Conservation (phyloP, 2,888 invertebrate genomes). For the Ferdinandea cuprea region DNA sequence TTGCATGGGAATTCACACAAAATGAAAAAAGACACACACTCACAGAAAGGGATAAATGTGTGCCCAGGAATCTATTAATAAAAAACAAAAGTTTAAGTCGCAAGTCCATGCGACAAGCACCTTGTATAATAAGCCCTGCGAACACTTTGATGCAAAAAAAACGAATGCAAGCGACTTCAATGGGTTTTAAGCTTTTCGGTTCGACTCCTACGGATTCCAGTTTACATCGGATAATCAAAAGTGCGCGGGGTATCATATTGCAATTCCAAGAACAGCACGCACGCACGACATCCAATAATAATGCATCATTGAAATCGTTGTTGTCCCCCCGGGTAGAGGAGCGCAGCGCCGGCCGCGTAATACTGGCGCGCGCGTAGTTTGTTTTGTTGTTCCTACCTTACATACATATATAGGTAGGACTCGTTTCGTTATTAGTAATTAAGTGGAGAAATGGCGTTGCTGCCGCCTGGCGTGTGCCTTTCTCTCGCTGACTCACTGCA, state of each 20-base stretch:
- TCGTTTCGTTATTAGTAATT: conserved; percentile 73
- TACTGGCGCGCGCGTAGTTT: conserved; percentile 64
- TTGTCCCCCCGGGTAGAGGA: conserved; percentile 27
- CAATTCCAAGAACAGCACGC: conserved; percentile 70
- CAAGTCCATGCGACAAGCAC: conserved; percentile 1
- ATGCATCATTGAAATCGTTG: conserved; percentile 65
- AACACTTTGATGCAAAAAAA: conserved; percentile 1
- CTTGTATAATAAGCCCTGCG: conserved; percentile 31
- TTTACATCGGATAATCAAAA: conserved; percentile 20
- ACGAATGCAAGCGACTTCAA: conserved; percentile 29
- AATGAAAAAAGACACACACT: neutral
- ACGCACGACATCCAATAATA: conserved; percentile 72
- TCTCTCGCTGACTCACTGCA: conserved; percentile 70
- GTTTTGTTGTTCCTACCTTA: too few relatives aligned
- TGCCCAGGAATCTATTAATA: conserved; percentile 66
- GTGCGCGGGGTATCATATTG: conserved; percentile 54
- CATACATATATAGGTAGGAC: too few relatives aligned
- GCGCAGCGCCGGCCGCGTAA: conserved; percentile 16
- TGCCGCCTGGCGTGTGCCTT: conserved; percentile 75
- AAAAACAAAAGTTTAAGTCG: conserved; percentile 55
- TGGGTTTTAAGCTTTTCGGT: conserved; percentile 10
- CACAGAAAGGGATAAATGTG: conserved; percentile 31
- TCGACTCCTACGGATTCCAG: conserved; percentile 37
- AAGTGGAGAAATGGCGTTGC: conserved; percentile 71
- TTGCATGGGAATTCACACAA: conserved; percentile 5